phyloP scores from a whole-genome alignment of 2,797 vertebrate genomes.

The Simalia tracyae region DNA sequence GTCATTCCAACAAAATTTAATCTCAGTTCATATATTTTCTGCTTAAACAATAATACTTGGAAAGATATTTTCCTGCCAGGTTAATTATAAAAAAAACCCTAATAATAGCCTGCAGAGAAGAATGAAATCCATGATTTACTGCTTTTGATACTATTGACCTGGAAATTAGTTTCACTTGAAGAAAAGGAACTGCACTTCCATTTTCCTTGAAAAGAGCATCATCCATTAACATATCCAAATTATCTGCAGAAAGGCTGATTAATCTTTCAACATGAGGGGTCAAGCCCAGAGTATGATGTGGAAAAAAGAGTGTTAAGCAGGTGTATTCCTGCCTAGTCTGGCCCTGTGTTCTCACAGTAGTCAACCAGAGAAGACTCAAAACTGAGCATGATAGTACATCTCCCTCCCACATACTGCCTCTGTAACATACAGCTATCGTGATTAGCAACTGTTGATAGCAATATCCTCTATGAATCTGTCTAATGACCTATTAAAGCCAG shows the following conservation, averaged over 20 bases:
- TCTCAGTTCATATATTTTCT: background rate
- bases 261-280: constrained; percentile 16
- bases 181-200: background rate
- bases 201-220: constrained; percentile 14
- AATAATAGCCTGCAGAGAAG: background rate
- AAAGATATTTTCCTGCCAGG: background rate
- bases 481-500: background rate
- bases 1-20: background rate
- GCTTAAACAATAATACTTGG: background rate
- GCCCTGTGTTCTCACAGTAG: background rate
- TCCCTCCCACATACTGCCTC: background rate
- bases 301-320: background rate
- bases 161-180: background rate
- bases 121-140: background rate
- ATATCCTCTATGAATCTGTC: background rate
- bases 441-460: background rate
- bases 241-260: background rate
- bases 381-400: background rate
- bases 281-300: constrained; percentile 19
- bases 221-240: constrained; percentile 5
- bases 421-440: background rate
- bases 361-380: background rate
- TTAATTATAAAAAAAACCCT: background rate
- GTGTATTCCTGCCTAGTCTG: background rate
- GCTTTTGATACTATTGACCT: background rate